phyloP scores from a whole-genome alignment of 2,888 invertebrate genomes.

The Yponomeuta sedellus region DNA sequence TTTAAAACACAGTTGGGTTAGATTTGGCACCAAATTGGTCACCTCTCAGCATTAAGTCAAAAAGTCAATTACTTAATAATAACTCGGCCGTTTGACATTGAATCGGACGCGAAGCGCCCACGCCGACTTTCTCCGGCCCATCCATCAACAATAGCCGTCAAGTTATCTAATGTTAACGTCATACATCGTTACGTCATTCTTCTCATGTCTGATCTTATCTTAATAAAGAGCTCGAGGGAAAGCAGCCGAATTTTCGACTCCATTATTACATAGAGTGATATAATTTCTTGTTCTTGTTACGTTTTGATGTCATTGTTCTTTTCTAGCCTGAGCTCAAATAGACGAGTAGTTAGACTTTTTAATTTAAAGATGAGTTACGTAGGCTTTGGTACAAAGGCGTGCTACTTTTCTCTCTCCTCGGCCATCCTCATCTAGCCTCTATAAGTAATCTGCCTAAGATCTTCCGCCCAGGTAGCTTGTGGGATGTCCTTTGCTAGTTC shows the following conservation, averaged over 20 bases:
- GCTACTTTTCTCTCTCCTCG: too few species aligned
- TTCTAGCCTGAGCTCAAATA: neutral
- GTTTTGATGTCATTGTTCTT: neutral
- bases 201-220: constrained; percentile 1
- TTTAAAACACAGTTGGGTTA: too few species aligned
- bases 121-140: constrained; percentile 12
- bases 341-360: too few species aligned
- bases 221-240: constrained; percentile 6
- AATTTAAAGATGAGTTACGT: too few species aligned
- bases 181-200: constrained; percentile 40
- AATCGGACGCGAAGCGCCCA: constrained; percentile 2
- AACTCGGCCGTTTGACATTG: neutral
- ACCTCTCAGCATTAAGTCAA: too few species aligned
- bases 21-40: too few species aligned
- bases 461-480: too few species aligned
- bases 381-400: too few species aligned
- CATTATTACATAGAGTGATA: neutral
- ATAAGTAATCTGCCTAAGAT: too few species aligned
- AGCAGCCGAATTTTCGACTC: neutral
- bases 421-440: too few species aligned
- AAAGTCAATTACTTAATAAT: too few species aligned
- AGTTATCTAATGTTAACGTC: constrained; percentile 55
- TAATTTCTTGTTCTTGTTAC: neutral
- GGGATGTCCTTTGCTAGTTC: too few species aligned
- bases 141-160: constrained; percentile 28